These are phyloP conservation scores for Emydoidea blandingii DNA, from an alignment of 2,797 vertebrate genomes.

Conservation along the genomic window DNA sequence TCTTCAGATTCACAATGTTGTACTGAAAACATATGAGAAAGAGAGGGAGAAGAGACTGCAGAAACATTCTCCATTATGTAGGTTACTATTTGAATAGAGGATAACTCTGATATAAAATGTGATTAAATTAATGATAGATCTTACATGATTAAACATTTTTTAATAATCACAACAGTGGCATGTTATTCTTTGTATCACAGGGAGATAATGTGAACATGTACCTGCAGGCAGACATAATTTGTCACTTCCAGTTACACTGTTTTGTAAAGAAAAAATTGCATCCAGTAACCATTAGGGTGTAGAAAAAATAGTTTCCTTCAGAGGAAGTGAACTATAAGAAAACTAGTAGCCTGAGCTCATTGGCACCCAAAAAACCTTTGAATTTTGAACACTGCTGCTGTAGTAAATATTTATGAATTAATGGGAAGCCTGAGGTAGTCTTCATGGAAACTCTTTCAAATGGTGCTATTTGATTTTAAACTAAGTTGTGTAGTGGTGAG, in stretches of 20 bases:
- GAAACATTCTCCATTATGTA: neutral
- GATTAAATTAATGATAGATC: constrained; percentile 26
- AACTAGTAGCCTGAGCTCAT: neutral
- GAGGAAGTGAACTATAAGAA: neutral
- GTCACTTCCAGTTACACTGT: constrained; percentile 18
- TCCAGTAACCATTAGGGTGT: no score
- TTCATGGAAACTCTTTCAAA: neutral
- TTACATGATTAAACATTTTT: neutral
- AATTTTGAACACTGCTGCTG: neutral
- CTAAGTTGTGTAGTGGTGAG: neutral
- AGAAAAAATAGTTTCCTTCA: neutral
- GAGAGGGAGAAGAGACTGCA: neutral
- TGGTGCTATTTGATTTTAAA: neutral
- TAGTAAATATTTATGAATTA: neutral
- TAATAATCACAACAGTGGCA: constrained; percentile 11
- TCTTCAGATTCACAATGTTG: neutral
- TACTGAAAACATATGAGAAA: neutral
- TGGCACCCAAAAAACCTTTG: neutral
- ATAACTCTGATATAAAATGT: constrained; percentile 6
- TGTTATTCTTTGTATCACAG: constrained; percentile 17
- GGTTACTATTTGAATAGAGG: constrained; percentile 13
- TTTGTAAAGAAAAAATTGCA: neutral
- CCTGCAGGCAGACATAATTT: constrained; percentile 19
- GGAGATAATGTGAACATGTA: constrained; percentile 9
- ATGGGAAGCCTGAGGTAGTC: neutral